These are phyloP conservation scores for Littorina saxatilis DNA, from an alignment of 1,140 invertebrate species.

Conservation along the genomic window DNA sequence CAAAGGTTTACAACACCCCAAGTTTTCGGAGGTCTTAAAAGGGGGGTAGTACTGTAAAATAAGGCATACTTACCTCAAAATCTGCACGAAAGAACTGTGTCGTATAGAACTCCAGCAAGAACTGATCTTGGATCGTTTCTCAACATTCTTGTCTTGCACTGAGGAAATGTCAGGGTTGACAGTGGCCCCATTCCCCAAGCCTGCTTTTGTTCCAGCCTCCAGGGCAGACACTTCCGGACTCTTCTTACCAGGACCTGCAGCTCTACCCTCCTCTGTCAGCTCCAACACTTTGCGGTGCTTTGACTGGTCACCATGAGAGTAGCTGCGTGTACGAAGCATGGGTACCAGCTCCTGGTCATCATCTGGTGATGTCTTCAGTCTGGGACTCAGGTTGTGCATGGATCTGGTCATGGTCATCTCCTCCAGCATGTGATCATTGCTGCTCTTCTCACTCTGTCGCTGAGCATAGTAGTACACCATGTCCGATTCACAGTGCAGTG, in stretches of 20 bases:
- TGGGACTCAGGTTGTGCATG: not conserved
- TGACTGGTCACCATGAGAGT: not conserved
- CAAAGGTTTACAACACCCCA: too few relatives aligned
- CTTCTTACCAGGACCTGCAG: too few relatives aligned
- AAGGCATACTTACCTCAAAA: slow-evolving; percentile 26
- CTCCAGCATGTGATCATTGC: too few relatives aligned
- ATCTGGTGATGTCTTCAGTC: not conserved
- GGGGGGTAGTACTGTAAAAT: too few relatives aligned
- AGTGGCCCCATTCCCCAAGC: too few relatives aligned
- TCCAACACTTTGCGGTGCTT: not conserved
- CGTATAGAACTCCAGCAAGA: not conserved
- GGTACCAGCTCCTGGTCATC: not conserved
- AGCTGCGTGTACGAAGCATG: not conserved
- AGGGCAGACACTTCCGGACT: too few relatives aligned
- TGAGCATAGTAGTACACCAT: slow-evolving; percentile 32
- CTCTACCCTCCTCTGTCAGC: too few relatives aligned
- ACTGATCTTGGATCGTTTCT: not conserved
- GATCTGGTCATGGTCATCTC: not conserved
- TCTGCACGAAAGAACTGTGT: slow-evolving; percentile 19
- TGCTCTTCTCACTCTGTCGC: not conserved
- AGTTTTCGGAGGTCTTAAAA: too few relatives aligned
- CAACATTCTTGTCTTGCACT: too few relatives aligned
- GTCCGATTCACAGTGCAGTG: slow-evolving; percentile 48
- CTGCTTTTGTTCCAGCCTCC: too few relatives aligned
- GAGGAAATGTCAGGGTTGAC: too few relatives aligned